A percentile compares a stretch with the other conserved stretches of the same genome.
Evolutionary conservation across 2,888 invertebrate genomes (phyloP).

Genomic region (Brachyopa scutellaris): DNA sequence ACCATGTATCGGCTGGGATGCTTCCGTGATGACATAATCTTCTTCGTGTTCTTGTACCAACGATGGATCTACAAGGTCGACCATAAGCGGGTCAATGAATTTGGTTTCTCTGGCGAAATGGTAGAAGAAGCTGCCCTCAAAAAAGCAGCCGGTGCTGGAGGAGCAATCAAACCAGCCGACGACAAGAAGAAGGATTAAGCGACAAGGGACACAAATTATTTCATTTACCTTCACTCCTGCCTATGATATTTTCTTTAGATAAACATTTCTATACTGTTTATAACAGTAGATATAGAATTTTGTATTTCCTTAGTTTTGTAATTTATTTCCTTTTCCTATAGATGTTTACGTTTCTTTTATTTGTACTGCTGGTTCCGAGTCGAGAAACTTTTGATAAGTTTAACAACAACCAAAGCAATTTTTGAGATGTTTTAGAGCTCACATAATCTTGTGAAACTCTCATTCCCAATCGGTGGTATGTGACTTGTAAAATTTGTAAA

Average conservation of each 20-base stretch:
- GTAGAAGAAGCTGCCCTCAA: constrained; percentile 76
- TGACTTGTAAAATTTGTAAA: constrained; percentile 48
- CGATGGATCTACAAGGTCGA: constrained; percentile 99
- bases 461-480: constrained; percentile 14
- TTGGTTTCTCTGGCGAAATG: constrained; percentile 98
- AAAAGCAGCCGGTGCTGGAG: constrained; percentile 48
- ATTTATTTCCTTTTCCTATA: constrained; percentile 52
- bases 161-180: constrained; percentile 76
- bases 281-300: constrained; percentile 50
- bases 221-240: constrained; percentile 33
- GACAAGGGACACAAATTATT: constrained; percentile 10
- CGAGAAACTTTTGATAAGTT: constrained; percentile 1
- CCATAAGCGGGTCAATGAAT: constrained; percentile 96
- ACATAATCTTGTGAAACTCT: not conserved
- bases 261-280: constrained; percentile 53
- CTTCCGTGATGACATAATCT: constrained; percentile 99
- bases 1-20: constrained; percentile 99
- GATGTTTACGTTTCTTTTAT: constrained; percentile 7
- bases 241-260: constrained; percentile 62
- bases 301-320: constrained; percentile 54
- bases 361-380: not conserved
- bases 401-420: constrained; percentile 20
- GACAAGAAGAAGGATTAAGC: constrained; percentile 81
- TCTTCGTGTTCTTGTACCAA: constrained; percentile 99
- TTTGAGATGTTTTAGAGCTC: not conserved